Evolutionary conservation across 2,888 invertebrate species (phyloP).

Genomic region (Oligia strigilis): DNA sequence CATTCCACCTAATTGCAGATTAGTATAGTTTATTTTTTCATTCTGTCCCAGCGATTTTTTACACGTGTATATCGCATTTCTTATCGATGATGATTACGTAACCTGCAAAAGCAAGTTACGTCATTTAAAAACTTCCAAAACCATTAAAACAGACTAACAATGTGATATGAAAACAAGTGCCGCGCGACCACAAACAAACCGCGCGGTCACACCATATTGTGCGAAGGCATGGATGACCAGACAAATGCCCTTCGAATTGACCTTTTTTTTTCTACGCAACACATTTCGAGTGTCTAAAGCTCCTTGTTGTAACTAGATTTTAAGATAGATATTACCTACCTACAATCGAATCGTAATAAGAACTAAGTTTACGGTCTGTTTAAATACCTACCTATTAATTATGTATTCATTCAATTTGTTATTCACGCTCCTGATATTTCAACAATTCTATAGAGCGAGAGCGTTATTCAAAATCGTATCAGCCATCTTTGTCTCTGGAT

Average conservation of each 20-base stretch:
- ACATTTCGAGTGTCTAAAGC: neutral
- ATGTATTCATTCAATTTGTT: constrained; percentile 16
- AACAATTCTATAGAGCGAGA: constrained; percentile 7
- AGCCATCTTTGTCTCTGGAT: constrained; percentile 50
- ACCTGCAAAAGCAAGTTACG: constrained; percentile 41
- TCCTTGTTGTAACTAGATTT: constrained; percentile 2
- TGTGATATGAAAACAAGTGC: constrained; percentile 20
- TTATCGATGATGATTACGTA: constrained; percentile 38
- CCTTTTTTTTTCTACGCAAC: neutral
- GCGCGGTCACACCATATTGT: neutral
- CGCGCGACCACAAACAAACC: constrained; percentile 27
- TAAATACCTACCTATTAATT: neutral
- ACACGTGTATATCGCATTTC: neutral
- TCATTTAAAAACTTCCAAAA: constrained; percentile 50
- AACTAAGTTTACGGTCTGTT: neutral
- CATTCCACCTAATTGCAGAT: neutral
- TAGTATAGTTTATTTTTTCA: neutral
- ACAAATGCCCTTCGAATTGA: neutral
- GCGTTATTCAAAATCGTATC: constrained; percentile 19
- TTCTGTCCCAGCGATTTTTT: neutral
- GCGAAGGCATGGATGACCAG: neutral
- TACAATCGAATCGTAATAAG: neutral
- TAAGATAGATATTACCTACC: constrained; percentile 3
- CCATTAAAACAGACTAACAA: constrained; percentile 43
- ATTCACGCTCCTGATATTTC: constrained; percentile 24